Conservation (phyloP, 2,888 invertebrate genomes). For the Epistrophe eligans region DNA sequence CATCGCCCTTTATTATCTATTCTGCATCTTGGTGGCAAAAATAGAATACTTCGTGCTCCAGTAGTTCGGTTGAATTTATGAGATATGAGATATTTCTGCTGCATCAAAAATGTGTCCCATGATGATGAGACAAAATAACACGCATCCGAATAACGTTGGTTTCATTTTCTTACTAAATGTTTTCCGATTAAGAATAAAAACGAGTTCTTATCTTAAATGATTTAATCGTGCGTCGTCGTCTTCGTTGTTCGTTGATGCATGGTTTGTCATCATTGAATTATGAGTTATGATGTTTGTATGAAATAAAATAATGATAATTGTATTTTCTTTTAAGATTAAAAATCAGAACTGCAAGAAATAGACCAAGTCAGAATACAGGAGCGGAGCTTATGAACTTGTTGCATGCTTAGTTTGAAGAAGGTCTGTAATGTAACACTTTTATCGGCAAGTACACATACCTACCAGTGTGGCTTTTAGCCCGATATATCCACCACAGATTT, state of each 20-base stretch:
- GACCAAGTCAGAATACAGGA: background rate
- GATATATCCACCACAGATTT: no score
- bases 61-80: background rate
- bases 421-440: no score
- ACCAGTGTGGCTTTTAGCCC: no score
- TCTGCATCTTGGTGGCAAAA: conserved; percentile 3
- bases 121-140: background rate
- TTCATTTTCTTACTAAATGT: conserved; percentile 9
- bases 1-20: background rate
- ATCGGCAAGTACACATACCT: no score
- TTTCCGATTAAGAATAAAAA: background rate
- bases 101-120: background rate
- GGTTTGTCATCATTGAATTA: background rate
- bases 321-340: background rate
- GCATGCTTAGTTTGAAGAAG: no score
- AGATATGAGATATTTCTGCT: background rate
- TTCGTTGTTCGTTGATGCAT: background rate
- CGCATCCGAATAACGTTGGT: background rate
- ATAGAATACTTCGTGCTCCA: background rate
- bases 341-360: background rate
- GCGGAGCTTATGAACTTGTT: background rate
- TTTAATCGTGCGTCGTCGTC: background rate
- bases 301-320: background rate
- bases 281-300: background rate
- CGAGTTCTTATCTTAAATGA: background rate